Base-by-base conservation (phyloP, 2,113 vertebrate species). In the Ariopsis seemanni region DNA sequence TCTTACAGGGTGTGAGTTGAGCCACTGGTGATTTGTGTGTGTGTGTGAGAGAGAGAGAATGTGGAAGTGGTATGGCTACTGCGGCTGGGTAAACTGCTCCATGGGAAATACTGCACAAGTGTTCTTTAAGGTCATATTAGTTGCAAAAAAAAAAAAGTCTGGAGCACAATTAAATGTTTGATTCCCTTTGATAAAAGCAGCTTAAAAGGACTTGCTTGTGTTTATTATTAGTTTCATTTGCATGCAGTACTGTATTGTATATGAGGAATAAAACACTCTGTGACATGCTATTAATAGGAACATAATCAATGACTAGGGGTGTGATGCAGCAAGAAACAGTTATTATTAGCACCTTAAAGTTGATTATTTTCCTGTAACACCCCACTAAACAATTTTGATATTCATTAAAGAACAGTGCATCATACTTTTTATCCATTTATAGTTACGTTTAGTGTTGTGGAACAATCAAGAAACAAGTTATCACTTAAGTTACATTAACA, bases 1-100 rank as follows among this genome's bases (percentile, higher is more conserved):
- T 82, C 79, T 48, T 62, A 60, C 58, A 93, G 89, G 20, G 74
- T 27, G 87, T 85, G 86, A 88, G 89, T 90, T 86, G 90, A 69
- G 89, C 87, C 85, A 84, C 84, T 42, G 89, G 88, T 92, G 15
- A 93, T 95, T 74, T 90, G 91, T 91, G 91, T 94, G 91, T 91
- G 11, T 53, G 53, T 7, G 53, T 52, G 42, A 42, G 42, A 4
- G 42, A 42, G 42, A 42, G 42, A 42, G 42, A 42, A 42, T 42
- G 92, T 92, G 91, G 72, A 20, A 14, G 91, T 90, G 34, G 87
- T n/a, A 91, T 83, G 89, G 90, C 83, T 78, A 75, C 77, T 71
- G 89, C 87, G 92, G 90, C 82, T 85, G 83, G 88, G 90, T 90
- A 89, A 92, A 88, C 30, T 62, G 57, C 55, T 60, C n/a, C 27